These are phyloP conservation scores for Troides helena DNA, from an alignment of 2,888 invertebrate species.

Conservation along the genomic window DNA sequence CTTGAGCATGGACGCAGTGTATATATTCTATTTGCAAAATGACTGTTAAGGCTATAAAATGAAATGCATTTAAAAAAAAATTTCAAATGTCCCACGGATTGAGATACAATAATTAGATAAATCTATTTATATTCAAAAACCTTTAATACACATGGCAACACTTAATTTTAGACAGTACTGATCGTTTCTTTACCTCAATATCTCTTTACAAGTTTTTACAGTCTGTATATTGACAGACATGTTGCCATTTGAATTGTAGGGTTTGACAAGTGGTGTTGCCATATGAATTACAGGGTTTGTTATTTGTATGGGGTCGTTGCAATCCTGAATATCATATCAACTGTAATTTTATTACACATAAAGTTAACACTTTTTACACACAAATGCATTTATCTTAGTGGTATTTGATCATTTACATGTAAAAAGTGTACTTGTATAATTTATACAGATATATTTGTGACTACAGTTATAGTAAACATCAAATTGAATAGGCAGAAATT, in stretches of 20 bases:
- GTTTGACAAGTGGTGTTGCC: conserved; percentile 10
- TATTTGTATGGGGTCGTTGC: conserved; percentile 43
- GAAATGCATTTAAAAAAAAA: conserved; percentile 21
- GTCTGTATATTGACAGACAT: background rate
- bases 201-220: conserved; percentile 25
- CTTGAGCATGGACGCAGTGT: conserved; percentile 10
- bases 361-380: conserved; percentile 45
- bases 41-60: background rate
- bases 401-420: conserved; percentile 37
- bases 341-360: conserved; percentile 38
- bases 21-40: conserved; percentile 14
- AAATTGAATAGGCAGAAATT: background rate
- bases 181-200: conserved; percentile 14
- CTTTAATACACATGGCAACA: conserved; percentile 24
- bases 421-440: conserved; percentile 47
- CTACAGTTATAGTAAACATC: conserved; percentile 43
- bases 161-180: conserved; percentile 3
- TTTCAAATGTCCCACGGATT: conserved; percentile 3
- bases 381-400: conserved; percentile 42
- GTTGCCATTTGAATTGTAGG: background rate
- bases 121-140: conserved; percentile 26
- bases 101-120: conserved; percentile 23
- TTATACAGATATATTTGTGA: conserved; percentile 65
- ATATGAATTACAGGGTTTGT: conserved; percentile 20
- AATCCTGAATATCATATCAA: conserved; percentile 53